Evolutionary conservation across 1,140 invertebrate species (phyloP).

Genomic region (Mamestra configurata): DNA sequence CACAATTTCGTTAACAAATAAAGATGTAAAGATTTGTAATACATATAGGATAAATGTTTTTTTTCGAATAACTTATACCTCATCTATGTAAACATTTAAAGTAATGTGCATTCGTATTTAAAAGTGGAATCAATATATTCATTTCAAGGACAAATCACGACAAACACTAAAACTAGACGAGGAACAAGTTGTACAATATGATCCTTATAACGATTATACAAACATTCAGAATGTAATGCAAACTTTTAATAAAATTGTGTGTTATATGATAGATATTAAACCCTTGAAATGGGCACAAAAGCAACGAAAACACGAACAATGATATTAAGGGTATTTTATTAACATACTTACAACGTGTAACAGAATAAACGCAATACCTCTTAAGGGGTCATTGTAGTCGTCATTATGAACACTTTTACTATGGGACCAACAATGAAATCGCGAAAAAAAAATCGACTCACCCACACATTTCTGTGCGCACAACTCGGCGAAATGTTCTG

Average conservation of each 20-base stretch:
- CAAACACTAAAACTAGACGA: slow-evolving; percentile 36
- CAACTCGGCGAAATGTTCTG: no score
- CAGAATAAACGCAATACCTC: no score
- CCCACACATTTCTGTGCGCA: no score
- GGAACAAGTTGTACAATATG: slow-evolving; percentile 50
- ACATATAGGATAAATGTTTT: slow-evolving; percentile 42
- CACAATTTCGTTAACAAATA: slow-evolving; percentile 51
- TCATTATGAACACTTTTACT: no score
- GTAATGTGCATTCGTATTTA: slow-evolving; percentile 17
- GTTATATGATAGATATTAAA: neutral
- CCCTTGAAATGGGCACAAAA: slow-evolving; percentile 28
- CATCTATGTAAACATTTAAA: slow-evolving; percentile 34
- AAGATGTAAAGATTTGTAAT: slow-evolving; percentile 42
- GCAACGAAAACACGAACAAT: slow-evolving; percentile 21
- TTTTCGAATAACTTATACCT: slow-evolving; percentile 47
- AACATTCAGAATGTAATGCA: slow-evolving; percentile 41
- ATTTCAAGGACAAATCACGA: slow-evolving; percentile 10
- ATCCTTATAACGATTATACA: slow-evolving; percentile 35
- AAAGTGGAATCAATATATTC: slow-evolving; percentile 45
- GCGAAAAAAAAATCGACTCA: no score
- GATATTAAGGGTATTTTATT: slow-evolving; percentile 5
- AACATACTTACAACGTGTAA: no score
- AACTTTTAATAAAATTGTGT: slow-evolving; percentile 26
- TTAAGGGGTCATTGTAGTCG: no score
- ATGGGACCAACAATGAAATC: no score